phyloP scores from a whole-genome alignment of 2,113 vertebrate species.

The Myiozetetes cayanensis region DNA sequence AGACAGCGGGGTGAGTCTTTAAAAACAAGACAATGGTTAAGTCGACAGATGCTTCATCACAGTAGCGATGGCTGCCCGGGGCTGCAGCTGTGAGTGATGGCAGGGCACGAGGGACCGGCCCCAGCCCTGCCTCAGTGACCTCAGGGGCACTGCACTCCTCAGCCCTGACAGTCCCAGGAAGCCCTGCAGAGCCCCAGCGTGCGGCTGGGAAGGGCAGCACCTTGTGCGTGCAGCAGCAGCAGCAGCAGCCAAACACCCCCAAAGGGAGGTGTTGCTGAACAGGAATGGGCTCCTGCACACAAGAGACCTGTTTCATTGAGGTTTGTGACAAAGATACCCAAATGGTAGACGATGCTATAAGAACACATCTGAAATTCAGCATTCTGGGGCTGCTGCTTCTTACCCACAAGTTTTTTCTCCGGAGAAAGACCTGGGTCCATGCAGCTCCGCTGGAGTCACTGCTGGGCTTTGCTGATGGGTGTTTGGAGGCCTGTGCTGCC shows the following conservation, averaged over 20 bases:
- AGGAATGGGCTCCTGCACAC: background rate
- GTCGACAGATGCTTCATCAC: too few species aligned
- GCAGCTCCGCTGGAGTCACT: rapidly evolving
- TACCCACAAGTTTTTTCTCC: background rate
- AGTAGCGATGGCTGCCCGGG: too few species aligned
- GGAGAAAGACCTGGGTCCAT: background rate
- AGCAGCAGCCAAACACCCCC: background rate
- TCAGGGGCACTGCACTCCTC: too few species aligned
- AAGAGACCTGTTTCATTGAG: background rate
- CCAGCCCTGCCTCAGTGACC: too few species aligned
- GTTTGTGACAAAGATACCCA: background rate
- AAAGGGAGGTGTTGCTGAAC: background rate
- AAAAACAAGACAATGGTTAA: background rate
- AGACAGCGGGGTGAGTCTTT: background rate
- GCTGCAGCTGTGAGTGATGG: too few species aligned
- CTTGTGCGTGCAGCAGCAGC: too few species aligned
- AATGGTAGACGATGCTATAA: rapidly evolving
- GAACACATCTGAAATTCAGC: background rate
- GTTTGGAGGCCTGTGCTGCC: background rate
- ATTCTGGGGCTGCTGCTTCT: background rate
- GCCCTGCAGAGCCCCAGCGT: background rate
- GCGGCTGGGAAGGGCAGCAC: background rate
- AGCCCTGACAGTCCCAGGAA: rapidly evolving
- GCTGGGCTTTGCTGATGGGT: background rate
- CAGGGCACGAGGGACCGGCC: too few species aligned